phyloP scores from a whole-genome alignment of 2,113 vertebrate species.

The Natator depressus region DNA sequence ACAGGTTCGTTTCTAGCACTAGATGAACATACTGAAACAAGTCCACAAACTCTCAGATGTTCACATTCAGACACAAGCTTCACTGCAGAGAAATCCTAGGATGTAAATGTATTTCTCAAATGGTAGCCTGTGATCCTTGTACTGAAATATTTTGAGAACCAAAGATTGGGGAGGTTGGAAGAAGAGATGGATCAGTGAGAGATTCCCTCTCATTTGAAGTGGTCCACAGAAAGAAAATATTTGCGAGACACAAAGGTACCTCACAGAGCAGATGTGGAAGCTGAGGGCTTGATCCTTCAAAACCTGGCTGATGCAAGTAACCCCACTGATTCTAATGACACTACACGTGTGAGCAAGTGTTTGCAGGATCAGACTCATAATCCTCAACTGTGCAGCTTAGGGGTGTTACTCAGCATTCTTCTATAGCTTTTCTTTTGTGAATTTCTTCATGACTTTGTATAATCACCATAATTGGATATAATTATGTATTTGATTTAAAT shows the following conservation, averaged over 20 bases:
- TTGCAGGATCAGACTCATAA: neutral
- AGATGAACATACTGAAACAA: neutral
- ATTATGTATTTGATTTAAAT: slow-evolving; percentile 15
- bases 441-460: neutral
- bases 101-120: neutral
- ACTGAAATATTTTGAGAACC: neutral
- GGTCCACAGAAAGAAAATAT: neutral
- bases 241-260: neutral
- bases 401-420: neutral
- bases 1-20: neutral
- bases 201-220: neutral
- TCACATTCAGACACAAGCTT: neutral
- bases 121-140: neutral
- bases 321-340: neutral
- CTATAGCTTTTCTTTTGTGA: neutral
- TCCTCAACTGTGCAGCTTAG: neutral
- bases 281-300: accelerated
- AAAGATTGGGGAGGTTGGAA: neutral
- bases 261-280: neutral
- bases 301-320: neutral
- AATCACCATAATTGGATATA: neutral
- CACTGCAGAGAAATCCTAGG: neutral
- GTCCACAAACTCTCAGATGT: neutral
- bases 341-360: neutral
- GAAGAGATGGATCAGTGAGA: neutral